Conservation (phyloP, 2,797 vertebrate genomes). For the Capromys pilorides region DNA sequence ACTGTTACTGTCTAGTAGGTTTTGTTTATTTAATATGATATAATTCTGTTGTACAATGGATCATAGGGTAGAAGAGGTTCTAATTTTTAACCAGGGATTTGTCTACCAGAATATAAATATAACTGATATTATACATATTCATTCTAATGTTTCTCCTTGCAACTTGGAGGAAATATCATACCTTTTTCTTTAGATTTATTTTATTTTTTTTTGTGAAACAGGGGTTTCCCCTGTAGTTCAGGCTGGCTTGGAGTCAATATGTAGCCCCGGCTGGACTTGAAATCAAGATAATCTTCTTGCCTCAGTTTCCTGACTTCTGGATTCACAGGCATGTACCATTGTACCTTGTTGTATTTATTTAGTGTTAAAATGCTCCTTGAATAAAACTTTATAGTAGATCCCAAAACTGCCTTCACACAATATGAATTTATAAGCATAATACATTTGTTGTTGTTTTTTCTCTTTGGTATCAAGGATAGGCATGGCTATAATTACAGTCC, state of each 20-base stretch:
- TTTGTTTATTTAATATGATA: not conserved
- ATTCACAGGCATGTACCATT: too few species aligned
- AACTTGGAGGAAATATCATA: not conserved
- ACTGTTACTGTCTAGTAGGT: not conserved
- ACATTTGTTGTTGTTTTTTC: not conserved
- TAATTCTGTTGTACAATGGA: not conserved
- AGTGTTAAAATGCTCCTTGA: not conserved
- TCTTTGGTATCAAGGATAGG: not conserved
- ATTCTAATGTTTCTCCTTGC: not conserved
- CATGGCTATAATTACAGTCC: not conserved
- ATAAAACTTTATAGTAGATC: not conserved
- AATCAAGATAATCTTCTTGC: too few species aligned
- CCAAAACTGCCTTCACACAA: not conserved
- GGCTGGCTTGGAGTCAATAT: too few species aligned
- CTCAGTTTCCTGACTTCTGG: too few species aligned
- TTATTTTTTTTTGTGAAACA: too few species aligned
- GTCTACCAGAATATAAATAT: not conserved
- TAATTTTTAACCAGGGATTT: not conserved
- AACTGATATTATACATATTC: not conserved
- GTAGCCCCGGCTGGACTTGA: too few species aligned
- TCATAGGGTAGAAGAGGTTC: not conserved
- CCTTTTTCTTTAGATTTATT: not conserved
- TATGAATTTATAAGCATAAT: not conserved
- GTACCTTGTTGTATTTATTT: not conserved
- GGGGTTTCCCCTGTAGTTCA: too few species aligned